These are phyloP conservation scores for Jaculus jaculus DNA, from an alignment of 2,113 vertebrate genomes.

Conservation along the genomic window DNA sequence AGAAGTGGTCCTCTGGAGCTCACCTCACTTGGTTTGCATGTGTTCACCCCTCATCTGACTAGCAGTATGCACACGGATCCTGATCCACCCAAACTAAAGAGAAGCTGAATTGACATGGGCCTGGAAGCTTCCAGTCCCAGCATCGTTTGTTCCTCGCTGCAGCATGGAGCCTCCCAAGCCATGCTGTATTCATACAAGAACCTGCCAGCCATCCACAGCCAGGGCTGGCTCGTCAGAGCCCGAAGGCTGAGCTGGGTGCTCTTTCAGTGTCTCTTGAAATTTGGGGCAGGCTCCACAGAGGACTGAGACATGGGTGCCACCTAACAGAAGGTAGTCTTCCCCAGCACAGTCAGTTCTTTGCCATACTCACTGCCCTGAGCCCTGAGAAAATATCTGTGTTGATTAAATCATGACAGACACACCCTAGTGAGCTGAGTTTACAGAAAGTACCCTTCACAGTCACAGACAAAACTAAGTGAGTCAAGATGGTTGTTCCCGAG, in stretches of 20 bases:
- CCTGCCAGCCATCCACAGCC: conserved; percentile 44
- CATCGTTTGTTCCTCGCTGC: neutral
- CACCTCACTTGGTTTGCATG: conserved; percentile 51
- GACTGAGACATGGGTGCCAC: neutral
- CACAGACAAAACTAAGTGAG: neutral
- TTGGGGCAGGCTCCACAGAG: neutral
- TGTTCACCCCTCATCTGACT: conserved; percentile 36
- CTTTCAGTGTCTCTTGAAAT: conserved; percentile 35
- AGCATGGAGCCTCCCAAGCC: conserved; percentile 7
- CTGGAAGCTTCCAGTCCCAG: conserved; percentile 31
- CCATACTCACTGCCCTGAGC: neutral
- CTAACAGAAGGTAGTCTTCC: neutral
- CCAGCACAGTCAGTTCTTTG: neutral
- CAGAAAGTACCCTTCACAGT: neutral
- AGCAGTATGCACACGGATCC: conserved; percentile 38
- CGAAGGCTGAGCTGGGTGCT: conserved; percentile 40
- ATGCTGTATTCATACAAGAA: conserved; percentile 58
- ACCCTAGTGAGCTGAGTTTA: neutral
- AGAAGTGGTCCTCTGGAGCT: conserved; percentile 54
- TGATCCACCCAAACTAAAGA: conserved; percentile 43
- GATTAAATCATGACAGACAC: neutral
- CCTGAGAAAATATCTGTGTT: conserved; percentile 16
- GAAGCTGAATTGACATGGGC: neutral
- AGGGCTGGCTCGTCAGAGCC: conserved; percentile 56
- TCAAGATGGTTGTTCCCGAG: neutral